Conservation (phyloP, 1,140 invertebrate species). For the Bombus vancouverensis region DNA sequence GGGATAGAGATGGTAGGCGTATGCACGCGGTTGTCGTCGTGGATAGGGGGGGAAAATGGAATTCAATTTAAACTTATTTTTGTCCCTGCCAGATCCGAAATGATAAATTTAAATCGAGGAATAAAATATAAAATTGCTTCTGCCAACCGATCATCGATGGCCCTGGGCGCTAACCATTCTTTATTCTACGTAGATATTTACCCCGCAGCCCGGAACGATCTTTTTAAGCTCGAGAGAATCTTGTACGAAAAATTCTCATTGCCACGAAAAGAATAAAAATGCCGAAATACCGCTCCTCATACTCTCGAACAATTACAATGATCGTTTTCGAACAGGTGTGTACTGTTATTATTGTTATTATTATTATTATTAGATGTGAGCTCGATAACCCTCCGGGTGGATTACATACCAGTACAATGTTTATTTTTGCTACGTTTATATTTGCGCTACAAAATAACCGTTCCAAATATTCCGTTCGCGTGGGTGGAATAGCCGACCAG, state of each 20-base stretch:
- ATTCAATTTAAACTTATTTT: conserved; percentile 81
- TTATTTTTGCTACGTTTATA: conserved; percentile 23
- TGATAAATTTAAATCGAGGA: conserved; percentile 77
- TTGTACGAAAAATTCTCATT: not conserved
- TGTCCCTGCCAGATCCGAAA: conserved; percentile 76
- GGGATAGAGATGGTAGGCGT: conserved; percentile 39
- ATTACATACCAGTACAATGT: not conserved
- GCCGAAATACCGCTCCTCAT: too few species aligned
- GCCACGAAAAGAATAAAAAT: not conserved
- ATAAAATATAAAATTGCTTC: conserved; percentile 78
- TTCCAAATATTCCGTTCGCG: conserved; percentile 9
- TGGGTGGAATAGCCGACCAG: not conserved
- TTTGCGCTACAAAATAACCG: conserved; percentile 17
- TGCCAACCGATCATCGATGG: conserved; percentile 31
- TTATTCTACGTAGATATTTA: not conserved
- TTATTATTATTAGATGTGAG: not conserved
- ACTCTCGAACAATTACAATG: not conserved
- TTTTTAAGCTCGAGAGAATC: not conserved
- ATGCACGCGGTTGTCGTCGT: conserved; percentile 33
- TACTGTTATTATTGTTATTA: not conserved
- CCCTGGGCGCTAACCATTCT: not conserved
- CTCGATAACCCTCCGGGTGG: not conserved
- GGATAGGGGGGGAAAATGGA: conserved; percentile 50
- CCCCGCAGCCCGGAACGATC: not conserved
- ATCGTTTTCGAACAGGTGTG: not conserved